Conservation (phyloP, 2,888 invertebrate genomes). For the Meiosimyza decipiens region DNA sequence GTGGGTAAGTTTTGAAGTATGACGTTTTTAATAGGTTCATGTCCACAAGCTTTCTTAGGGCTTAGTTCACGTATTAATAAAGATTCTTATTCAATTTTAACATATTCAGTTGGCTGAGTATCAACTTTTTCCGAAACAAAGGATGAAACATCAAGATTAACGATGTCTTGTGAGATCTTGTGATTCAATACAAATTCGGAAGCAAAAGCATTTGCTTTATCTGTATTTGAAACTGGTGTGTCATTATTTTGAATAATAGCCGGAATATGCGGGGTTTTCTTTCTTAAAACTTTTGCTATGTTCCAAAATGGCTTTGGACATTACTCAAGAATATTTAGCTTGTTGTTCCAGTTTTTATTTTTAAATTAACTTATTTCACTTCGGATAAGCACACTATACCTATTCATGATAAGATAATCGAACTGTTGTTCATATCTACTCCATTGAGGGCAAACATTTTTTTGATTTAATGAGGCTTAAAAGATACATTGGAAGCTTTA, state of each 20-base stretch:
- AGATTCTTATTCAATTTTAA: not conserved
- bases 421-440: not conserved
- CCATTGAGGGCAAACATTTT: conserved; percentile 1
- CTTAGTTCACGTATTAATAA: conserved; percentile 11
- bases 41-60: conserved; percentile 23
- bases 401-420: not conserved
- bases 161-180: not conserved
- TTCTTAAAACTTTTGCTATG: conserved; percentile 30
- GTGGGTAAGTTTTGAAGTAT: conserved; percentile 24
- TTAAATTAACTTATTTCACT: conserved; percentile 21
- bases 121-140: conserved; percentile 9
- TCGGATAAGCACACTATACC: conserved; percentile 11
- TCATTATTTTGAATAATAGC: conserved; percentile 7
- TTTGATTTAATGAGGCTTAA: conserved; percentile 8
- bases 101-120: conserved; percentile 4
- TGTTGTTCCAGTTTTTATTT: conserved; percentile 32
- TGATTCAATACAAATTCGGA: conserved; percentile 22
- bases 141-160: not conserved
- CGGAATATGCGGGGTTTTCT: conserved; percentile 19
- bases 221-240: conserved; percentile 1
- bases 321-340: conserved; percentile 19
- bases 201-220: conserved; percentile 25
- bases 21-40: conserved; percentile 20
- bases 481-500: conserved; percentile 13
- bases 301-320: conserved; percentile 32